Base-by-base conservation (phyloP, 2,797 vertebrate species). In the Scleropages formosus region DNA sequence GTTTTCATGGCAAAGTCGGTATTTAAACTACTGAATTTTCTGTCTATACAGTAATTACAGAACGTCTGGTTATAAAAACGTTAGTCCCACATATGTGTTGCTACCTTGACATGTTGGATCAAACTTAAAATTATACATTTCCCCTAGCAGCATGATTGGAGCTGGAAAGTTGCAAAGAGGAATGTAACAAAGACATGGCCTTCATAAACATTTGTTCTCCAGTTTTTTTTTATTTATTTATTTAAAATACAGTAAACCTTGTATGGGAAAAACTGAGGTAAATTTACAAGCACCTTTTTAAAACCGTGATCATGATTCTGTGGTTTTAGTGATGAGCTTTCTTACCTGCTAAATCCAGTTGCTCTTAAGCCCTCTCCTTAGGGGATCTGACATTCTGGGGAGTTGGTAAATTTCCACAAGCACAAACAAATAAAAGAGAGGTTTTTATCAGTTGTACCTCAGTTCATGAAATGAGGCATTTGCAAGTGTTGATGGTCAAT, bases 341-440 rank as follows among this genome's bases (percentile, higher is more conserved):
- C 85, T 84, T 85, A 87, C 84, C 84, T 89, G 82, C 85, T 80
- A 78, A 88, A 88, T 89, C 83, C 88, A 89, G 88, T 87, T 86
- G 82, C 89, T 75, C 79, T 81, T 85, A 82, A 87, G 80, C 84
- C 80, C 78, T 82, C 78, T 87, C 87, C 84, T 71, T 67, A 76
- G 83, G 81, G 79, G 66, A 9, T 4, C n/a, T n/a, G 12, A 39
- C 58, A 9, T 58, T 49, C 85, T 84, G 84, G 81, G 85, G 87
- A 88, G 84, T 87, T 86, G 83, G 87, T 86, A 89, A 91, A 88
- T 91, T 92, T 90, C 89, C 88, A 86, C 86, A 85, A 87, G 6
- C 31, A 39, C n/a, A 39, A 39, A 39, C 31, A 39, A 31, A 39
- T 39, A 2, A 39, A 39, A 39, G 39, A 39, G 39, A n/a, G n/a